Evolutionary conservation across 2,113 vertebrate genomes (phyloP), one percentile per base, ranked within the genome.

Genomic region (Sinocyclocheilus rhinocerous): DNA sequence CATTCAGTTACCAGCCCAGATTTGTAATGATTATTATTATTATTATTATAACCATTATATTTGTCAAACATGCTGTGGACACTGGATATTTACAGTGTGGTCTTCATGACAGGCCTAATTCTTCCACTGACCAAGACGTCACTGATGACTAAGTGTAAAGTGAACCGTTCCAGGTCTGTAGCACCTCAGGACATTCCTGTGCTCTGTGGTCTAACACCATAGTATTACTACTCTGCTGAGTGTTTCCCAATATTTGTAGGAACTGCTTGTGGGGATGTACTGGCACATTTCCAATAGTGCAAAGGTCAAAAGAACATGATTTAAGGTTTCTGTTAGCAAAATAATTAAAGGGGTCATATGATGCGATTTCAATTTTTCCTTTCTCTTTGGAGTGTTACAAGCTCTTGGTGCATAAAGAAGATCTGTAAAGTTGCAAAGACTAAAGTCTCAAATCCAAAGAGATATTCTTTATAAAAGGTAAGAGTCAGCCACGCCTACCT

Each of bases 231-330:
- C 26, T 36, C 76, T 78, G 52, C 5, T 33, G 48, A 77, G 48
- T 20, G 48, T 77, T 77, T 77, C 48, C 24, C 29, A 78, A 57
- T 78, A 57, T 78, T 78, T 78, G 52, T 39, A 15, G 75, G 22
- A 33, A 76, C 3, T 16, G 48, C 15, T 33, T 55, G 75, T 76
- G 42, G 75, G 48, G 24, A 55, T 78, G 6, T 29, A 78, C 52
- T n/a, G 76, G 18, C 52, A 55, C 24, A 59, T 78, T n/a, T 55
- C 4, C 3, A 5, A 48, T 24, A 57, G 18, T 4, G 76, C 9
- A 39, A 29, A n/a, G 18, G 18, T 57, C 33, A 36, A 59, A 55
- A 29, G 76, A 55, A 29, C 24, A 77, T 12, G 16, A 2, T 55
- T 33, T 26, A 52, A 57, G 50, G 9, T 20, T 29, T 78, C 11